These are phyloP conservation scores for Sesamia inferens DNA, from an alignment of 2,888 invertebrate species.

Conservation along the genomic window DNA sequence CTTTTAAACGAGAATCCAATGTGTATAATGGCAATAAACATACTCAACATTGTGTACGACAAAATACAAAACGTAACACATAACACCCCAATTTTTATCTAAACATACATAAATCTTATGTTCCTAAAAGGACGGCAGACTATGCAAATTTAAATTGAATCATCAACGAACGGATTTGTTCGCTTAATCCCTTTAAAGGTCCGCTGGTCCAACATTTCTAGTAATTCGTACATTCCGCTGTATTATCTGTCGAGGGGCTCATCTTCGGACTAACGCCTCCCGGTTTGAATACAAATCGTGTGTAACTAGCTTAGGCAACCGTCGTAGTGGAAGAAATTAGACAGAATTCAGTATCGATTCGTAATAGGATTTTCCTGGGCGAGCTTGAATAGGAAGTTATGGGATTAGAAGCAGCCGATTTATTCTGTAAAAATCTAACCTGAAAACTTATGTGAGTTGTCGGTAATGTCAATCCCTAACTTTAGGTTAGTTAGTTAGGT, in stretches of 20 bases:
- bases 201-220: conserved; percentile 52
- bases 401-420: conserved; percentile 5
- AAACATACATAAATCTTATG: conserved; percentile 55
- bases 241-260: conserved; percentile 54
- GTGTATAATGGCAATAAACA: background rate
- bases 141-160: conserved; percentile 86
- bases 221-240: conserved; percentile 49
- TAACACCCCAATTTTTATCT: conserved; percentile 42
- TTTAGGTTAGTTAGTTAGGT: too few relatives aligned
- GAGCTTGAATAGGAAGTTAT: conserved; percentile 40
- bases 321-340: conserved; percentile 61
- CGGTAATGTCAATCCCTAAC: too few relatives aligned
- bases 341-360: conserved; percentile 40
- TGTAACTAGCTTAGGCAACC: conserved; percentile 59
- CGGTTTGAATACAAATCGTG: conserved; percentile 65
- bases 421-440: too few relatives aligned
- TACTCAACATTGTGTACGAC: background rate
- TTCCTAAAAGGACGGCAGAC: conserved; percentile 48
- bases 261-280: conserved; percentile 65
- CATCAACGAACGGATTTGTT: conserved; percentile 76
- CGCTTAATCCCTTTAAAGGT: conserved; percentile 67
- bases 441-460: too few relatives aligned
- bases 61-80: conserved; percentile 6
- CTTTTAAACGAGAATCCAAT: background rate
- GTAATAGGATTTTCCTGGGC: conserved; percentile 58